phyloP scores from a whole-genome alignment of 2,888 invertebrate genomes.

The Boloria selene region DNA sequence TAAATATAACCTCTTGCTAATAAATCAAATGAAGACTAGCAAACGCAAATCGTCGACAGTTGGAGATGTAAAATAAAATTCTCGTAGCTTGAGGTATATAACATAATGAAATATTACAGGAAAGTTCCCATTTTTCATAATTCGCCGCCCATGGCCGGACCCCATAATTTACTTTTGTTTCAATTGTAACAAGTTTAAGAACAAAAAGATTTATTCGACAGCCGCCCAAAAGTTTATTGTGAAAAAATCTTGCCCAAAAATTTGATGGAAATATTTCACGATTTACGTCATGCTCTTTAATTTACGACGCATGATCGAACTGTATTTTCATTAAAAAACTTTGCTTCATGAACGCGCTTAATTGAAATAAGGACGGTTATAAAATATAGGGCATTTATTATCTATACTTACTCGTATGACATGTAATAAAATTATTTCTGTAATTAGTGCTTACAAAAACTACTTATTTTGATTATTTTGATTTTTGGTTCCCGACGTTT shows the following conservation, averaged over 20 bases:
- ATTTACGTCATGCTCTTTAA: slow-evolving; percentile 53
- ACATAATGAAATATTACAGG: slow-evolving; percentile 43
- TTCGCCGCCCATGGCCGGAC: slow-evolving; percentile 44
- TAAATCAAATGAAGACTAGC: slow-evolving; percentile 29
- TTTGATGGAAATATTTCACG: slow-evolving; percentile 29
- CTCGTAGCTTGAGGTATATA: slow-evolving; percentile 17
- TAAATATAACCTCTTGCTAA: neutral
- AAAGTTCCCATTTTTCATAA: slow-evolving; percentile 66
- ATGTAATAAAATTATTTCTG: no score
- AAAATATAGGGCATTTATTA: neutral
- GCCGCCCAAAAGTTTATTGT: slow-evolving; percentile 47
- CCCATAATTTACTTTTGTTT: slow-evolving; percentile 78
- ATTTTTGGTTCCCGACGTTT: no score
- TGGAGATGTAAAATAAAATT: slow-evolving; percentile 29
- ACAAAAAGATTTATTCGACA: slow-evolving; percentile 66
- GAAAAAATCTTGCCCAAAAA: slow-evolving; percentile 25
- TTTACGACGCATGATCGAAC: slow-evolving; percentile 54
- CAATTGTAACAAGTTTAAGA: slow-evolving; percentile 68
- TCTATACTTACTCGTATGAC: no score
- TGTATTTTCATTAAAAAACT: slow-evolving; percentile 43
- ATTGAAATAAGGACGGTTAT: neutral
- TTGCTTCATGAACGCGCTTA: slow-evolving; percentile 13
- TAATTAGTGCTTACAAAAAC: no score
- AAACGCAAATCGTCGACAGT: slow-evolving; percentile 32
- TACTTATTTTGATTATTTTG: no score